Evolutionary conservation across 2,113 vertebrate genomes (phyloP).

Genomic region (Morone chrysops): DNA sequence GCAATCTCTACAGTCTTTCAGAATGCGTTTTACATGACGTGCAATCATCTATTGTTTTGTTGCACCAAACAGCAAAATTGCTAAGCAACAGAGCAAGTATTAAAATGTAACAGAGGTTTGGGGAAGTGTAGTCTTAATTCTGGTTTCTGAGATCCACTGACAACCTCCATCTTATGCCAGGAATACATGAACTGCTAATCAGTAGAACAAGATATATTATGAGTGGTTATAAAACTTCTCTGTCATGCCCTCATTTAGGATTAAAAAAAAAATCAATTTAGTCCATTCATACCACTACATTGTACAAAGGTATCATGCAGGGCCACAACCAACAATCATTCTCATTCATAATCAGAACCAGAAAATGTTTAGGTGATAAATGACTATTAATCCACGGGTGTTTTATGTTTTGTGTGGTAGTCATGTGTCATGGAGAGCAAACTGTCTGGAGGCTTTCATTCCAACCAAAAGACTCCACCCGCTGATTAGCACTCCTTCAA

Average conservation of each 20-base stretch:
- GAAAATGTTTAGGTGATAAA: not conserved
- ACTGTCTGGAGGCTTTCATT: not conserved
- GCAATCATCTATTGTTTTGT: not conserved
- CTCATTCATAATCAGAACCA: not conserved
- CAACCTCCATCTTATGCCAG: not conserved
- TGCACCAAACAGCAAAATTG: not conserved
- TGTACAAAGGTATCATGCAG: not conserved
- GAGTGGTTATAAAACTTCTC: no score
- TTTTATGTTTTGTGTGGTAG: no score
- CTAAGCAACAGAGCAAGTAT: not conserved
- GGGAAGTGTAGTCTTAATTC: no score
- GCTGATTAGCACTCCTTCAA: conserved; percentile 3
- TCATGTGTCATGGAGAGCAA: not conserved
- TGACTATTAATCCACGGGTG: not conserved
- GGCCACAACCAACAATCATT: not conserved
- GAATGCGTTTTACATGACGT: conserved; percentile 3
- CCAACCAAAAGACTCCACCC: not conserved
- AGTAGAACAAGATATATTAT: no score
- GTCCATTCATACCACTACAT: not conserved
- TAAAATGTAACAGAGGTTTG: not conserved
- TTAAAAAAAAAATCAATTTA: no score
- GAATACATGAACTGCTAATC: no score
- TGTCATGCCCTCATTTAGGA: no score
- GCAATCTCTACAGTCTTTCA: not conserved
- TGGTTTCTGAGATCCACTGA: not conserved